Percentiles rank a stretch among this genome's conserved stretches.
These are phyloP conservation scores for Mya arenaria DNA, from an alignment of 1,140 invertebrate genomes.

Conservation along the genomic window DNA sequence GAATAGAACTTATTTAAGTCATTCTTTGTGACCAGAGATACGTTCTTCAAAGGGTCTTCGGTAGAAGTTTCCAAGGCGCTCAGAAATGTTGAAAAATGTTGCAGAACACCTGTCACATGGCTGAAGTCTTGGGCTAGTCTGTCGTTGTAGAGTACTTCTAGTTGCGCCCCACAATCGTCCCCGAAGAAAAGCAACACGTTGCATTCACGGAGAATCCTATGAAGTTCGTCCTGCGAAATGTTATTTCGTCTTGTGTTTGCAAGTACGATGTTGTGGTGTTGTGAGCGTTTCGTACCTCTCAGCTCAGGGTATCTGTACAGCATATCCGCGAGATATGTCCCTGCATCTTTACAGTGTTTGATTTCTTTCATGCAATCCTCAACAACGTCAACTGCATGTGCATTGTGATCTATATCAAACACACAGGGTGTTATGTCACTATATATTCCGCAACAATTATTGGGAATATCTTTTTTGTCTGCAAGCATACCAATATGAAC, in stretches of 20 bases:
- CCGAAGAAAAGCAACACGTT: conserved; percentile 60
- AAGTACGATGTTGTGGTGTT: conserved; percentile 66
- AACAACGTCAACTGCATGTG: conserved; percentile 41
- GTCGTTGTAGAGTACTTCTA: conserved; percentile 61
- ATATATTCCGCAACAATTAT: conserved; percentile 41
- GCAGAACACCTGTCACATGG: conserved; percentile 59
- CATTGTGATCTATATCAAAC: conserved; percentile 51
- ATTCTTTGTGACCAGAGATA: conserved; percentile 56
- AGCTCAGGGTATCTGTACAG: conserved; percentile 66
- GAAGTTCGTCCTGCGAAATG: neutral
- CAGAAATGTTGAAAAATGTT: conserved; percentile 65
- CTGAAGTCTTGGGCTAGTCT: conserved; percentile 61
- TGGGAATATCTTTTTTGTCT: conserved; percentile 48
- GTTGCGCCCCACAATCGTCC: conserved; percentile 21
- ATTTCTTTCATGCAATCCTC: conserved; percentile 37
- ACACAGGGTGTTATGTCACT: conserved; percentile 61
- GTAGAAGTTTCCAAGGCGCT: conserved; percentile 26
- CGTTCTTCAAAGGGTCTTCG: conserved; percentile 30
- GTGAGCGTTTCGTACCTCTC: conserved; percentile 52
- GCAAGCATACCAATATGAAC: conserved; percentile 64
- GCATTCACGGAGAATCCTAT: conserved; percentile 61
- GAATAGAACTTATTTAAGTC: conserved; percentile 56
- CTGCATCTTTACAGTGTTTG: conserved; percentile 35
- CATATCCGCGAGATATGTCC: conserved; percentile 62
- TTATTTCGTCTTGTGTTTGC: neutral